Base-by-base conservation (phyloP, 2,113 vertebrate species). In the Varanus salvator region DNA sequence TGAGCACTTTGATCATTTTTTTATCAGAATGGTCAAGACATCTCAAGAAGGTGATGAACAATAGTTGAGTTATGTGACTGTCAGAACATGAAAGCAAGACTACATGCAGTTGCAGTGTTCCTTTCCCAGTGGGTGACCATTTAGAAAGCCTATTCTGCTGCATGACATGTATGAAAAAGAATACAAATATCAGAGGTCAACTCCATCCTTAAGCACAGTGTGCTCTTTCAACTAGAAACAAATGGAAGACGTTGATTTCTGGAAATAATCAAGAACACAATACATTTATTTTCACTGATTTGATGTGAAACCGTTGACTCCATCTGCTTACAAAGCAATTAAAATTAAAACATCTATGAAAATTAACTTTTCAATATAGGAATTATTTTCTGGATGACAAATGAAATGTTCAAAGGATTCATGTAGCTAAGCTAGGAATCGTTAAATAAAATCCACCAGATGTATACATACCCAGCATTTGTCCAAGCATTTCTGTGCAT, bases 221-320 rank as follows among this genome's bases (percentile, higher is more conserved):
- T 75, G 50, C 86, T 90, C n/a, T 68, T 95, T 92, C 57, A 84
- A 64, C 34, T 82, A 85, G 23, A 48, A 86, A 21, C 38, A 75
- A 75, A 31, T 64, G 57, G 27, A 75, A 87, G 11, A 38, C 86
- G 3, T 14, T 3, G 91, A 38, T 69, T 88, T 44, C 11, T 88
- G 0, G 86, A 4, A 64, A 76, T 38, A 68, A 64, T 7, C 6
- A 54, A 27, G 57, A 8, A 4, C 19, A 72, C 1, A 23, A 92
- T 8, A 52, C 14, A 77, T 88, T 72, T 57, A 12, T 23, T 82
- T 74, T 60, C 25, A 57, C 1, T 3, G 44, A 31, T 66, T 84
- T 44, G 6, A 50, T 50, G 25, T 60, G 38, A 44, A 44, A 50
- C 85, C 64, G 1, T 0, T 87, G 83, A 2, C 84, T 75, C 15